These are phyloP conservation scores for Sakesphorus luctuosus DNA, from an alignment of 2,113 vertebrate genomes.

Conservation along the genomic window DNA sequence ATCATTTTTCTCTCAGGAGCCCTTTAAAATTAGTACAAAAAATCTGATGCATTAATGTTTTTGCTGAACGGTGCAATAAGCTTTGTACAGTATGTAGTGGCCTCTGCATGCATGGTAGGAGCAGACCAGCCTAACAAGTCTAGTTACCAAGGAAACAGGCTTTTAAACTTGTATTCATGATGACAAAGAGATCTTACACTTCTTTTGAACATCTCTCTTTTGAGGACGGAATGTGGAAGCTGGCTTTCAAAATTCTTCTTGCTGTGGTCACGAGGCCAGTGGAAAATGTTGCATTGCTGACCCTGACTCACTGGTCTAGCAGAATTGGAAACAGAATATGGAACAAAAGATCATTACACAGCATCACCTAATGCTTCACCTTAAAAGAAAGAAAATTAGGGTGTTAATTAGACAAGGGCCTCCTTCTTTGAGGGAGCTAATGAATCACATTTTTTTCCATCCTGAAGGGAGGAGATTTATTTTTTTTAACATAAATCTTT, in stretches of 20 bases:
- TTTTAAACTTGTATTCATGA: slow-evolving; percentile 48
- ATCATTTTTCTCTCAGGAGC: not conserved
- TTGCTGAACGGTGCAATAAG: not conserved
- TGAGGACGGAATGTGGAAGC: not conserved
- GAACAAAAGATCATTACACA: not conserved
- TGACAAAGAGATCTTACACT: slow-evolving; percentile 20
- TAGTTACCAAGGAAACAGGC: slow-evolving; percentile 60
- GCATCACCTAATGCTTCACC: not conserved
- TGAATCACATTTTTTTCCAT: not conserved
- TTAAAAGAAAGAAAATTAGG: slow-evolving; percentile 1
- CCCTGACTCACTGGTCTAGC: not conserved
- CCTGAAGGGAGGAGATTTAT: not conserved
- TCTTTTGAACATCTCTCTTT: not conserved
- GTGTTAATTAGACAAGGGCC: not conserved
- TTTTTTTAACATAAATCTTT: slow-evolving; percentile 35
- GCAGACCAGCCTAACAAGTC: slow-evolving; percentile 18
- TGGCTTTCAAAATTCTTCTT: not conserved
- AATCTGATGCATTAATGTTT: not conserved
- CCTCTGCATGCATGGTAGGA: not conserved
- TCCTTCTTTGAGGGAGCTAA: not conserved
- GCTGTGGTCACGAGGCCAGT: not conserved
- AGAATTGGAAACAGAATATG: not conserved
- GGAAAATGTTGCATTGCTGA: not conserved
- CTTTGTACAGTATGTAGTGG: not conserved
- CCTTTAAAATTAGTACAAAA: not conserved